Evolutionary conservation across 2,888 invertebrate species (phyloP), one percentile per base, ranked within the genome.

Genomic region (Ennomos quercinarius): DNA sequence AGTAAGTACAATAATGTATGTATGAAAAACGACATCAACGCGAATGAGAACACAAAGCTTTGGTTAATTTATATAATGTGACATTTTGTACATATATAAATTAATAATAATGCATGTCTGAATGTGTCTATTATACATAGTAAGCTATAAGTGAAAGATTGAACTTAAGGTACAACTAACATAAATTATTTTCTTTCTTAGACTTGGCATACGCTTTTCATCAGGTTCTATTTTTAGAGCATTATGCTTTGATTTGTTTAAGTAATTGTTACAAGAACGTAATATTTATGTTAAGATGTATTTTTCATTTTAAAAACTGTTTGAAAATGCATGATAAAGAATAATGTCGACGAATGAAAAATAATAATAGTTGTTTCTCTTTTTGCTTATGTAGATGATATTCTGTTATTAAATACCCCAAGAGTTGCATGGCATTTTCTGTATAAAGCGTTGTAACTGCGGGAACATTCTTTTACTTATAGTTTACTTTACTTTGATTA

Each of bases 401-500:
- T 27, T 27, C 27, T 27, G 0, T 27, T 27, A 27, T 27, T 27
- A 27, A 6, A 1, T 27, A 27, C 27, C 27, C 5, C 27, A 6
- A n/a, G 27, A 6, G 27, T 27, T 6, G 17, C 4, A 27, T 27
- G 27, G 27, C 3, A 27, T 27, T 27, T 27, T 27, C 27, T 6
- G 27, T 27, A 27, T 2, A 27, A 27, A 27, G 6, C 10, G 43
- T 1, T 9, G 11, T 1, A 10, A 17, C 27, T 10, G 3, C 34
- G 0, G 6, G 1, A 49, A 12, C 4, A 9, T 13, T 50, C 42
- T 45, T 38, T 43, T 42, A 47, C 47, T 47, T 68, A 49, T 53
- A 68, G 56, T 57, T 40, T 57, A 55, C 57, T 62, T 40, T 27
- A 17, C 55, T 39, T 49, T 63, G n/a, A 70, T 74, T 86, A 78